phyloP scores from a whole-genome alignment of 2,113 vertebrate species.

The Hemiscyllium ocellatum region DNA sequence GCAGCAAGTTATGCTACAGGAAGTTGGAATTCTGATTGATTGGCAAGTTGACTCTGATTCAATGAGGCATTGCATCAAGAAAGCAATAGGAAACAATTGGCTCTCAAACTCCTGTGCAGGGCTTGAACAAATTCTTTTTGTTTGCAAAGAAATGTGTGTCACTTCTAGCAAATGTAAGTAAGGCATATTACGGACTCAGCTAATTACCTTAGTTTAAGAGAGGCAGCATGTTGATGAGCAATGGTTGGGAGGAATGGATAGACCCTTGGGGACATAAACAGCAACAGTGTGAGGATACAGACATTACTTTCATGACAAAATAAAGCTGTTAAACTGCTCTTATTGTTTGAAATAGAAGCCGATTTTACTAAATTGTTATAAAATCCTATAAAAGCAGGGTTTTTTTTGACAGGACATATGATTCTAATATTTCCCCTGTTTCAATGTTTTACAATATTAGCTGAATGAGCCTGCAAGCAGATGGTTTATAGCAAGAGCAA shows the following conservation, averaged over 20 bases:
- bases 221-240: not conserved
- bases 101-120: not conserved
- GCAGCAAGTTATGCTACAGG: not conserved
- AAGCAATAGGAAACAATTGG: not conserved
- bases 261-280: not conserved
- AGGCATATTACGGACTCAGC: too few species aligned
- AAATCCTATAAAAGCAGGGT: not conserved
- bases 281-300: too few species aligned
- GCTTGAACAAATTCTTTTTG: not conserved
- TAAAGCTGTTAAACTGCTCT: not conserved
- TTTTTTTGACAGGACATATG: too few species aligned
- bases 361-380: not conserved
- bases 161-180: too few species aligned
- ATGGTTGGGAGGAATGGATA: not conserved
- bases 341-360: not conserved
- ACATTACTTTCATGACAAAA: not conserved
- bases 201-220: not conserved
- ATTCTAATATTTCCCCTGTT: not conserved
- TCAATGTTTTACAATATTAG: not conserved
- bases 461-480: not conserved
- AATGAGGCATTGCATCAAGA: not conserved
- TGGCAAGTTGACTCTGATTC: not conserved
- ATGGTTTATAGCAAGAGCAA: not conserved
- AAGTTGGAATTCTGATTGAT: not conserved
- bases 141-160: not conserved